Percentiles rank a stretch among this genome's conserved stretches.
These are phyloP conservation scores for Catostylus mosaicus DNA, from an alignment of 30 jellyfish, hydroid and myxozoan species.

Conservation along the genomic window DNA sequence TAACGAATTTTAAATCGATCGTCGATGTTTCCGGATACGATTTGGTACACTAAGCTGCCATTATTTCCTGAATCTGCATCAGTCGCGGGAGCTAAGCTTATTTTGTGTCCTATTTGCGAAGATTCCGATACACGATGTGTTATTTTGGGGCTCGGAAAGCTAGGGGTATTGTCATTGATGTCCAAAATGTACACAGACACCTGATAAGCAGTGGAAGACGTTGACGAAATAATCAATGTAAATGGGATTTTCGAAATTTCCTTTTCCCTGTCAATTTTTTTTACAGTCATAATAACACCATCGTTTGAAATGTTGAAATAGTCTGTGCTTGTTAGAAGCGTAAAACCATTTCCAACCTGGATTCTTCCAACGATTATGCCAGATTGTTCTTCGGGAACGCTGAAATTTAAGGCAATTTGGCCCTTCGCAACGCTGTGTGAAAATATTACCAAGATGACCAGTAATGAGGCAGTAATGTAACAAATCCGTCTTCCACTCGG, in stretches of 20 bases:
- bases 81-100: slow-evolving; percentile 50
- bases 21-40: slow-evolving; percentile 68
- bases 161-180: slow-evolving; percentile 81
- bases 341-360: slow-evolving; percentile 2
- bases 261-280: slow-evolving; percentile 34
- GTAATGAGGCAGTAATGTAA: background rate
- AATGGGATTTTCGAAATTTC: background rate
- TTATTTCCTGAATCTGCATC: slow-evolving; percentile 80
- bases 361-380: slow-evolving; percentile 69
- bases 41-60: slow-evolving; percentile 43
- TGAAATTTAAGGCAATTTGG: slow-evolving; percentile 26
- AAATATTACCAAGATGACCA: background rate
- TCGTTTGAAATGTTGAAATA: slow-evolving; percentile 24
- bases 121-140: slow-evolving; percentile 47
- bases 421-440: slow-evolving; percentile 8
- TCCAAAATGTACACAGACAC: slow-evolving; percentile 54
- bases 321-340: background rate
- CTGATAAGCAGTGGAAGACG: background rate
- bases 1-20: slow-evolving; percentile 26
- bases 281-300: slow-evolving; percentile 26
- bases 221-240: background rate
- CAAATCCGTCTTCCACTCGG: background rate
- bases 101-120: slow-evolving; percentile 31
- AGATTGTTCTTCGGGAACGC: slow-evolving; percentile 71
- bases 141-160: slow-evolving; percentile 21